Evolutionary conservation across 2,888 invertebrate species (phyloP).

Genomic region (Arctia plantaginis): DNA sequence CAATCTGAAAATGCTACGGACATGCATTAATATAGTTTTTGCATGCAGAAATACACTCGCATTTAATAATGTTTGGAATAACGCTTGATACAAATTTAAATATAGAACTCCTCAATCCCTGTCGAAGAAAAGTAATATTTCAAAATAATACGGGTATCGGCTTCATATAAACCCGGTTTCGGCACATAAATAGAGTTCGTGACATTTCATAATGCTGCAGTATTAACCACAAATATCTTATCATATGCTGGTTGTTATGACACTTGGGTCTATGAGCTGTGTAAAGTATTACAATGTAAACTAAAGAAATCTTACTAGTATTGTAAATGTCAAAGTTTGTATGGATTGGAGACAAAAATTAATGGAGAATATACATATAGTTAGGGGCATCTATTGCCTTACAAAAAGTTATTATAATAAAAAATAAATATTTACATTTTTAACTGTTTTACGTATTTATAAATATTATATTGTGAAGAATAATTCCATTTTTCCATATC

Average conservation of each 20-base stretch:
- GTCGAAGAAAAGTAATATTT: constrained; percentile 17
- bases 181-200: constrained; percentile 14
- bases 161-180: constrained; percentile 6
- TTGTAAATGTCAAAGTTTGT: neutral
- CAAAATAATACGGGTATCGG: constrained; percentile 4
- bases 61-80: neutral
- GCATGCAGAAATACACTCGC: neutral
- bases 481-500: no score
- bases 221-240: constrained; percentile 20
- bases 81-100: neutral
- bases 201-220: constrained; percentile 8
- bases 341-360: neutral
- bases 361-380: no score
- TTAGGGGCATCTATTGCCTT: no score
- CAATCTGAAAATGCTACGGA: neutral
- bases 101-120: neutral
- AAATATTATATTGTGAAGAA: no score
- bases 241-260: neutral
- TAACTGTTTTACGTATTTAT: no score
- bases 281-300: neutral
- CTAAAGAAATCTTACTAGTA: neutral
- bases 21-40: no score
- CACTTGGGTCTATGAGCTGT: neutral
- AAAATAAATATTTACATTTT: no score
- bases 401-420: no score